Percentiles rank a stretch among this genome's conserved stretches.
Evolutionary conservation across 1,140 invertebrate genomes (phyloP).

Genomic region (Dermatophagoides farinae): DNA sequence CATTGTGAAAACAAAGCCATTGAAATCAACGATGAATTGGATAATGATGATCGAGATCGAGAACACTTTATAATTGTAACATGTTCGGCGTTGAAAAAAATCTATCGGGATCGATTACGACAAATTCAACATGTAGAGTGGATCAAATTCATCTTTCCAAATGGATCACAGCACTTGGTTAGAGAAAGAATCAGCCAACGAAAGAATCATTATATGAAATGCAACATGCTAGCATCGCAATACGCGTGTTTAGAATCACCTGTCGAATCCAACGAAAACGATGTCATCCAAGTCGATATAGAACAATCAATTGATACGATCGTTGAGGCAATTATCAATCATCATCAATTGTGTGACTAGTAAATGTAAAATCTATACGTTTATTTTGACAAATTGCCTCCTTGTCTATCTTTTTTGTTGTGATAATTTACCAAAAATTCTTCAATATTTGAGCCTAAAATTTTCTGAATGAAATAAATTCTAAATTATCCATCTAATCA

Average conservation of each 20-base stretch:
- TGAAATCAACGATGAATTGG: neutral
- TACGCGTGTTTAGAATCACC: neutral
- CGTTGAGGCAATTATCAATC: neutral
- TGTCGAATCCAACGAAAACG: neutral
- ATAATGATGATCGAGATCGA: too few species aligned
- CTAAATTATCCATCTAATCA: too few species aligned
- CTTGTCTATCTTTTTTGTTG: neutral
- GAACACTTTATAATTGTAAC: neutral
- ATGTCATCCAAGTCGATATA: neutral
- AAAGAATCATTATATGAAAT: conserved; percentile 3
- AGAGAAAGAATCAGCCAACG: neutral
- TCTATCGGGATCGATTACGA: neutral
- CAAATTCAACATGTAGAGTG: neutral
- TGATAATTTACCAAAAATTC: conserved; percentile 2
- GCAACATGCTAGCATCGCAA: neutral
- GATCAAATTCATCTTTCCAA: neutral
- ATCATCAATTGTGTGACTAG: neutral
- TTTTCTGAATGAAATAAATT: neutral
- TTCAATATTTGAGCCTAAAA: neutral
- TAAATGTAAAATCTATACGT: neutral
- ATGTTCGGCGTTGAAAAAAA: conserved; percentile 2
- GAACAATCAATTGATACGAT: neutral
- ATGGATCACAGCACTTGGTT: neutral
- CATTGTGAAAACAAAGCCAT: neutral
- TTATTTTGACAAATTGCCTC: neutral